phyloP scores from a whole-genome alignment of 1,140 invertebrate genomes.

The Steinernema feltiae region DNA sequence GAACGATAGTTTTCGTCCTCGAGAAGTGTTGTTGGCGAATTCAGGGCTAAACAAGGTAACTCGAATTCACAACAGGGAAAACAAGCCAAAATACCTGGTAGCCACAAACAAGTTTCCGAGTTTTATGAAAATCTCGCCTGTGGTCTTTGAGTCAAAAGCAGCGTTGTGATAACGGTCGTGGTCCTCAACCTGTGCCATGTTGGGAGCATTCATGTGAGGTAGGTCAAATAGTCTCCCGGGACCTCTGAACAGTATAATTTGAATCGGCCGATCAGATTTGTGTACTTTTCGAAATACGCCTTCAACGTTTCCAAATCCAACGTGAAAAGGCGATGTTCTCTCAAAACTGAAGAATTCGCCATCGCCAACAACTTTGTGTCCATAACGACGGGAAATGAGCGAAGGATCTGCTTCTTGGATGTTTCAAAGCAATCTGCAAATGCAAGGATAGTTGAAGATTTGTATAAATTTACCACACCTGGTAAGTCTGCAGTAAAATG shows the following conservation, averaged over 20 bases:
- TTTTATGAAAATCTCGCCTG: not conserved
- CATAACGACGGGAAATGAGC: not conserved
- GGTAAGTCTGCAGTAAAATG: not conserved
- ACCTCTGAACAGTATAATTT: not conserved
- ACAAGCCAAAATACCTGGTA: not conserved
- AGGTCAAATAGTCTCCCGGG: not conserved
- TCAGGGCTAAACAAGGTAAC: not conserved
- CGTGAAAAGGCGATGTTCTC: not conserved
- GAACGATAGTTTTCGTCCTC: not conserved
- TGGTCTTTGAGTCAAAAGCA: not conserved
- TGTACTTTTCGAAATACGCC: not conserved
- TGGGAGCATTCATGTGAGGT: not conserved
- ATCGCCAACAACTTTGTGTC: not conserved
- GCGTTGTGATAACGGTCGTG: constrained; percentile 1
- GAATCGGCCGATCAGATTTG: not conserved
- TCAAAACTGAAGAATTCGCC: not conserved
- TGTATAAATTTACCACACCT: not conserved
- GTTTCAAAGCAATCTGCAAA: not conserved
- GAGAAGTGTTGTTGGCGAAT: not conserved
- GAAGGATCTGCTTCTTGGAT: not conserved
- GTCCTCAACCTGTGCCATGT: not conserved
- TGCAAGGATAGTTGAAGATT: not conserved
- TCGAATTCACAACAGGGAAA: not conserved
- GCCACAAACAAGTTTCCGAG: not conserved
- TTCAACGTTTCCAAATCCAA: not conserved